Evolutionary conservation across 2,113 vertebrate species (phyloP), one percentile per base, ranked within the genome.

Genomic region (Heterotis niloticus): DNA sequence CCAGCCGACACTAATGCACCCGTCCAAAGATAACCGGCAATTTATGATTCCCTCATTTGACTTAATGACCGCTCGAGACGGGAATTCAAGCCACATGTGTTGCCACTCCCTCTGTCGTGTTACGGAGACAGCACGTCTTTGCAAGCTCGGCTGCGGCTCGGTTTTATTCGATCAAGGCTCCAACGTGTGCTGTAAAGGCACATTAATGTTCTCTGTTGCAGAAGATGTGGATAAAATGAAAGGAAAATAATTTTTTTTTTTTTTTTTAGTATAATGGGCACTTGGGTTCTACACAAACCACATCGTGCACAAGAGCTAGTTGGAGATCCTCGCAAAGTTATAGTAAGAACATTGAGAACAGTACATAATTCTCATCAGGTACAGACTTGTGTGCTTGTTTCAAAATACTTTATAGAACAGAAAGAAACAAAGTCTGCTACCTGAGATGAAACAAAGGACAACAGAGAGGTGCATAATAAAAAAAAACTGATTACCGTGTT

Each of bases 1-100:
- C 85, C 83, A 81, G 85, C 81, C 79, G 78, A 24, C 80, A 79
- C 80, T 83, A 86, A 86, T 79, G 80, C 83, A 84, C 86, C 86
- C 57, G 72, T 87, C 86, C 86, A 89, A 91, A 87, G 89, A 92
- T 88, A 90, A 91, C 88, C 86, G 83, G 82, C 85, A 88, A 88
- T 89, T 88, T 88, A 90, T 87, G 85, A 87, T 84, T 88, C 85
- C 83, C 83, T 82, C 84, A 83, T 87, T 87, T 87, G 82, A 83
- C 84, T 88, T 89, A 91, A 88, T 90, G 85, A 87, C 85, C 84
- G 60, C 9, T 84, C 80, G 79, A 79, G 81, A 81, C 81, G 80
- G 65, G 85, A 78, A 86, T 84, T 80, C 86, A 52, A 89, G 86
- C 83, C 82, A 81, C 84, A 84, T 85, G 84, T 82, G n/a, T 29